A percentile compares a stretch with the other conserved stretches of the same genome.
Evolutionary conservation across 2,888 invertebrate genomes (phyloP).

Genomic region (Odontocolon sp.): DNA sequence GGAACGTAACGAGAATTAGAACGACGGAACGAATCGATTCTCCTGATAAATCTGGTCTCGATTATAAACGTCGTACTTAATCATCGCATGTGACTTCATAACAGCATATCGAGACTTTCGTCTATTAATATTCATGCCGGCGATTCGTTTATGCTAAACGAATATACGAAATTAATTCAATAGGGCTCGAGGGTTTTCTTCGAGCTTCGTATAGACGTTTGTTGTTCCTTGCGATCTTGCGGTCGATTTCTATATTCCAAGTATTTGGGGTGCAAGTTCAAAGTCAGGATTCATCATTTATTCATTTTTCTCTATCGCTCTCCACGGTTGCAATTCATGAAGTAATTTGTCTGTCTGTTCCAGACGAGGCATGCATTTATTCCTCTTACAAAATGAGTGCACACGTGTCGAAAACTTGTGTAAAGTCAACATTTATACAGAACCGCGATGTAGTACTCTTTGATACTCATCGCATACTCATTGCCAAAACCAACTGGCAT

Average conservation of each 20-base stretch:
- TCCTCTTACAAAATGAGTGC: not conserved
- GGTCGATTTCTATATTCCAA: not conserved
- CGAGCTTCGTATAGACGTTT: not conserved
- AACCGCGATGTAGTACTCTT: not conserved
- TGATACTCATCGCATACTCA: not conserved
- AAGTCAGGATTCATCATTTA: too few species aligned
- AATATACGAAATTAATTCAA: conserved; percentile 18
- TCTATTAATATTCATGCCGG: conserved; percentile 20
- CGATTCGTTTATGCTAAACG: conserved; percentile 27
- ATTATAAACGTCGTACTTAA: conserved; percentile 6
- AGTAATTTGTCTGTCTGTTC: too few species aligned
- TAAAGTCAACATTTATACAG: conserved; percentile 7
- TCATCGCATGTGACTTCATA: conserved; percentile 20
- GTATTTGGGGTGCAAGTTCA: too few species aligned
- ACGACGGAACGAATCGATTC: not conserved
- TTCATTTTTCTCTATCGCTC: too few species aligned
- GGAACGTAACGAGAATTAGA: not conserved
- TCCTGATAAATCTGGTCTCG: too few species aligned
- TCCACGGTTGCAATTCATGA: too few species aligned
- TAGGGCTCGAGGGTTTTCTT: not conserved
- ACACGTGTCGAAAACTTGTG: not conserved
- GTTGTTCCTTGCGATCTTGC: not conserved
- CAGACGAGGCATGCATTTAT: too few species aligned
- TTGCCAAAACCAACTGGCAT: not conserved
- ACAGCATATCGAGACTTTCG: not conserved